These are phyloP conservation scores for Pangasius macronema DNA, from an alignment of 2,797 vertebrate genomes.

Conservation along the genomic window DNA sequence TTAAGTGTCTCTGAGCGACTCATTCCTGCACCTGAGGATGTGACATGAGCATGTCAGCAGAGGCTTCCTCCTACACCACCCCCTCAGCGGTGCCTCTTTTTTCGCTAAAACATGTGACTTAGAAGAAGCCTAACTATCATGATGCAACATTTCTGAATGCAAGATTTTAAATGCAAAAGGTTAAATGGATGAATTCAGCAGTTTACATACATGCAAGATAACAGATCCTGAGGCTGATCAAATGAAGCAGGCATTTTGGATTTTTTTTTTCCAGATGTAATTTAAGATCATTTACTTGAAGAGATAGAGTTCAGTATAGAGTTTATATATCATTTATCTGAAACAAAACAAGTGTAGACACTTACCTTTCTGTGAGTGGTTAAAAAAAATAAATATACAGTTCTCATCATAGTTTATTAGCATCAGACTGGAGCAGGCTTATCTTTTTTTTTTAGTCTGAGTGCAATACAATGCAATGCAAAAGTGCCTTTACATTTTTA, in stretches of 20 bases:
- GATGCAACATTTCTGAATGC: conserved; percentile 23
- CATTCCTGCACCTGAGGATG: conserved; percentile 56
- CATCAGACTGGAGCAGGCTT: background rate
- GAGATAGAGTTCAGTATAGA: background rate
- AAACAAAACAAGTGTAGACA: background rate
- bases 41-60: conserved; percentile 49
- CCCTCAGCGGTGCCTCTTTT: conserved; percentile 46
- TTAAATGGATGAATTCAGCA: background rate
- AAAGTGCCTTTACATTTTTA: background rate
- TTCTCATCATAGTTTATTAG: background rate
- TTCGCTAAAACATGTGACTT: conserved; percentile 65
- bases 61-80: conserved; percentile 41
- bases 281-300: background rate
- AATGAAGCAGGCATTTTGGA: background rate
- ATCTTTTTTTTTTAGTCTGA: background rate
- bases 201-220: background rate
- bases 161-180: background rate
- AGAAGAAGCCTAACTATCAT: conserved; percentile 61
- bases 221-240: background rate
- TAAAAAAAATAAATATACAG: background rate
- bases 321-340: background rate
- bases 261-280: background rate
- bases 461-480: background rate
- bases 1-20: conserved; percentile 25
- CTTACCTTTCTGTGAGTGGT: background rate